These are phyloP conservation scores for Leucophenga varia DNA, from an alignment of 1,140 invertebrate species.

Conservation along the genomic window DNA sequence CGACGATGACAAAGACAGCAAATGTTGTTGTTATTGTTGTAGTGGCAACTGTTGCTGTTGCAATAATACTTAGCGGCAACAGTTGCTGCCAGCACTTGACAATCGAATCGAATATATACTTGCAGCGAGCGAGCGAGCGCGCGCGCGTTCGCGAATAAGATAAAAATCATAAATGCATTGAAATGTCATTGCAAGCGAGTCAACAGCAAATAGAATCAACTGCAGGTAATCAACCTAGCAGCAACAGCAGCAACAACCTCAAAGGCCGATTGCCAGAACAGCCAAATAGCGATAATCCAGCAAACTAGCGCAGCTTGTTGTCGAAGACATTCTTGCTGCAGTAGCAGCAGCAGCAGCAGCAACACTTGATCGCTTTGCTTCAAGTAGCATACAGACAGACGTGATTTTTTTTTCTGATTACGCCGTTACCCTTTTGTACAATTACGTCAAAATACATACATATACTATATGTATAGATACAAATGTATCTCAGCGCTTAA, in stretches of 20 bases:
- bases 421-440: conserved; percentile 47
- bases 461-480: no score
- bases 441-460: conserved; percentile 48
- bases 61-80: no score
- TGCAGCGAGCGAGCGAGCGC: no score
- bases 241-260: conserved; percentile 15
- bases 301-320: conserved; percentile 18
- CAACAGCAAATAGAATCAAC: no score
- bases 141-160: conserved; percentile 28
- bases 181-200: conserved; percentile 55
- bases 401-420: no score
- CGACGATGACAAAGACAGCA: no score
- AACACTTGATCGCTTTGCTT: no score
- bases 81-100: no score
- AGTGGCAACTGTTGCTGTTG: no score
- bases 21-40: no score
- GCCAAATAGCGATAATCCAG: conserved; percentile 35
- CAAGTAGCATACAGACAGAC: no score
- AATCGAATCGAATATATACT: conserved; percentile 36
- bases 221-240: conserved; percentile 32
- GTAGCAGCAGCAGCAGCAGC: conserved; percentile 1
- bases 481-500: conserved; percentile 40
- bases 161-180: conserved; percentile 55
- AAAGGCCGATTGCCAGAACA: conserved; percentile 22
- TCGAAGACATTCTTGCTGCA: conserved; percentile 6